Conservation (phyloP, 2,113 vertebrate genomes). For the Willisornis vidua region DNA sequence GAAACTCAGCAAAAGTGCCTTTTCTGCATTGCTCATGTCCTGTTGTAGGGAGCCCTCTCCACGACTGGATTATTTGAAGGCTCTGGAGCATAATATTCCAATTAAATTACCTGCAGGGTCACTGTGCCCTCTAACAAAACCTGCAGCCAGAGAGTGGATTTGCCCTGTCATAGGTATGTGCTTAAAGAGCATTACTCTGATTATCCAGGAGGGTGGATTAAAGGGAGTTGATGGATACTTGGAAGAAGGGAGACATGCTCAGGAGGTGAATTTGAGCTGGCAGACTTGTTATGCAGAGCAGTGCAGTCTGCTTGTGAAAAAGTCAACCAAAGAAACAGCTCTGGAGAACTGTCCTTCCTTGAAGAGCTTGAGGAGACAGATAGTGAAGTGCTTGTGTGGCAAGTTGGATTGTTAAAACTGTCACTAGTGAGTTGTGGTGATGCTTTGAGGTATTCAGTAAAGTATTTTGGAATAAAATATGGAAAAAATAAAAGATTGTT, state of each 20-base stretch:
- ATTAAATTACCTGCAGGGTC: background rate
- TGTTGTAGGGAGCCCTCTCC: background rate
- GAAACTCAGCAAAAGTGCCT: background rate
- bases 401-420: background rate
- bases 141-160: background rate
- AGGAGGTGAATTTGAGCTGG: background rate
- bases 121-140: background rate
- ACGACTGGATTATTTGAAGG: background rate
- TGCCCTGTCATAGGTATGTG: background rate
- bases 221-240: background rate
- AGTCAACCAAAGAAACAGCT: background rate
- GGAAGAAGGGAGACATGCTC: background rate
- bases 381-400: background rate
- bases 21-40: background rate
- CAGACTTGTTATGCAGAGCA: background rate
- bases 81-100: background rate
- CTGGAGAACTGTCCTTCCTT: background rate
- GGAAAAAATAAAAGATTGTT: background rate
- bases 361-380: background rate
- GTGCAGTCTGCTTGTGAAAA: background rate
- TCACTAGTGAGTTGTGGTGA: background rate
- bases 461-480: background rate
- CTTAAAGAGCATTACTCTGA: constrained; percentile 36
- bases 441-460: background rate
- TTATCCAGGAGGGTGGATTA: background rate